Evolutionary conservation across 2,888 invertebrate genomes (phyloP).

Genomic region (Chrysolina oricalcia): DNA sequence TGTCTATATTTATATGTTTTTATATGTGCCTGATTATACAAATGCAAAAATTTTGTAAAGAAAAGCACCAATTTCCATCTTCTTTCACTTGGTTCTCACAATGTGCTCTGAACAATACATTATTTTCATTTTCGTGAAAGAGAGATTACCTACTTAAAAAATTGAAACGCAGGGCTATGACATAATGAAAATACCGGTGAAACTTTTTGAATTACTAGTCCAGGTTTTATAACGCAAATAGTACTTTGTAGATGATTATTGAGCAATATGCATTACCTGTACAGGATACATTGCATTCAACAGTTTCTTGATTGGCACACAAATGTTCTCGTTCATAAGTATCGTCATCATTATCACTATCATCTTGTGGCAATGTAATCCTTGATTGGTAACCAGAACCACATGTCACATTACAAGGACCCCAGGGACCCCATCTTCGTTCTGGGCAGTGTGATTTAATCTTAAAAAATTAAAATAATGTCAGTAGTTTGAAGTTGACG

Average conservation of each 20-base stretch:
- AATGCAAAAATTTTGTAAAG: no score
- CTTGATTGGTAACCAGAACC: constrained; percentile 80
- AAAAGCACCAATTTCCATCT: no score
- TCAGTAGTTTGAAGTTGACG: neutral
- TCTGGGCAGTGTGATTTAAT: constrained; percentile 74
- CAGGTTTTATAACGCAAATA: no score
- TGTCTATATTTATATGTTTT: no score
- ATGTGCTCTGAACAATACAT: no score
- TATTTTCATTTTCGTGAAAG: no score
- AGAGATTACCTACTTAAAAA: no score
- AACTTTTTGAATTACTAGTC: no score
- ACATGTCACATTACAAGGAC: constrained; percentile 83
- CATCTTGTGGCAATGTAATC: constrained; percentile 67
- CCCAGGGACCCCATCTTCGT: constrained; percentile 84
- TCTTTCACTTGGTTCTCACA: no score
- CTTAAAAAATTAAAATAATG: constrained; percentile 30
- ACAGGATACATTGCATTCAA: constrained; percentile 64
- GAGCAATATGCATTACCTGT: constrained; percentile 49
- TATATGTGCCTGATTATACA: no score
- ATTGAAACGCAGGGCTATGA: no score
- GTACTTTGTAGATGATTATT: neutral
- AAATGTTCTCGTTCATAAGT: constrained; percentile 49
- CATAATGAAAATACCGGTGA: no score
- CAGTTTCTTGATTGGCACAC: constrained; percentile 63
- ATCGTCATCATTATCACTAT: constrained; percentile 50